Evolutionary conservation across 2,113 vertebrate genomes (phyloP), one percentile per base, ranked within the genome.

Genomic region (Microtus ochrogaster): DNA sequence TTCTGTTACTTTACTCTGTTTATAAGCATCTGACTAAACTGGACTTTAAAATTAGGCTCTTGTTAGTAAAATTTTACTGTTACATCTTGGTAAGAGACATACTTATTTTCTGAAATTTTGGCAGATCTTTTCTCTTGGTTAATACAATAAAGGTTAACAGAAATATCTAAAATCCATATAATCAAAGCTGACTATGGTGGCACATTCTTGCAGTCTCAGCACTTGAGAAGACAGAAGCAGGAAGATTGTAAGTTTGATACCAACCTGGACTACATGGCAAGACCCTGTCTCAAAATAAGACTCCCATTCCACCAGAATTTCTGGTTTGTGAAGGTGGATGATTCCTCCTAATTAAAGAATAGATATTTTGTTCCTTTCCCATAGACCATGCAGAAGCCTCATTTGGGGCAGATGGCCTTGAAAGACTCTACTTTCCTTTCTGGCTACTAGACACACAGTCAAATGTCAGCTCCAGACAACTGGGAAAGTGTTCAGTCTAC

Each of bases 91-190:
- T 63, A 91, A 91, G 47, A 81, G 84, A 58, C 49, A 90, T 22
- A 33, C 10, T 68, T 90, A 39, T 86, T 81, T 49, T 82, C 93
- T 81, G 58, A 16, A 87, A 19, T 66, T 73, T 49, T 81, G 73
- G 55, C 52, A 76, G 52, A 55, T 86, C 14, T 68, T 91, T 94
- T 91, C 36, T 94, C 58, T 70, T 87, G 39, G 65, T 91, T 91
- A 66, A 30, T 47, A 91, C n/a, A 74, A 74, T 58, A 96, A 87
- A 85, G 3, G 3, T 63, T 79, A 90, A 33, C 74, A 79, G 21
- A 90, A 89, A 28, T 47, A 21, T 85, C 81, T 76, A 47, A 82
- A 70, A 61, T 58, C 63, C 2, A 41, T 41, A 76, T 68, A 72
- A 81, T 44, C 79, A 36, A 58, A 74, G 8, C 49, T 58, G 49